These are phyloP conservation scores for Electrona antarctica DNA, from an alignment of 2,113 vertebrate species.

Conservation along the genomic window DNA sequence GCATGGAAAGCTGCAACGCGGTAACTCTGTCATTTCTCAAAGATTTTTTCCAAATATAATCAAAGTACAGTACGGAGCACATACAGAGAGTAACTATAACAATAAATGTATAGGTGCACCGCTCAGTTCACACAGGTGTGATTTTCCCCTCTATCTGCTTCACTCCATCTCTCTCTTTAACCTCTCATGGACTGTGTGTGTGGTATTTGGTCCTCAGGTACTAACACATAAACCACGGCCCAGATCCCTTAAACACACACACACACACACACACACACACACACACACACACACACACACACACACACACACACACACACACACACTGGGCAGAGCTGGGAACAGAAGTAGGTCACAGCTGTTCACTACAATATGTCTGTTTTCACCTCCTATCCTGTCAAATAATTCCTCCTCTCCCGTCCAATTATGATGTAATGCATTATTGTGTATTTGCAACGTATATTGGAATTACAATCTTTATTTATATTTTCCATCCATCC, in stretches of 20 bases:
- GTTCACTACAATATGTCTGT: constrained; percentile 72
- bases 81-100: too few relatives aligned
- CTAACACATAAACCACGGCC: constrained; percentile 61
- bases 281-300: constrained; percentile 37
- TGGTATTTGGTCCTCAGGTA: constrained; percentile 46
- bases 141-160: neutral
- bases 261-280: constrained; percentile 27
- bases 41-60: too few relatives aligned
- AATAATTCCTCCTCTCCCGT: neutral
- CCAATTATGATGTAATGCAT: too few relatives aligned
- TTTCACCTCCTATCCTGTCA: constrained; percentile 45
- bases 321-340: constrained; percentile 21
- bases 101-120: too few relatives aligned
- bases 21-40: too few relatives aligned
- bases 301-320: constrained; percentile 7
- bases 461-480: too few relatives aligned
- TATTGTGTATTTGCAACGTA: too few relatives aligned
- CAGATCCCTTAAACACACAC: constrained; percentile 47
- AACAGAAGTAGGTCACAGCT: constrained; percentile 80
- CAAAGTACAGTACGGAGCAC: too few relatives aligned
- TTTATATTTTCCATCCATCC: neutral
- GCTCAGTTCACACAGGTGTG: too few relatives aligned
- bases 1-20: too few relatives aligned
- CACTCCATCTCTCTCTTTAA: constrained; percentile 21
- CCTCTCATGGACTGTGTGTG: constrained; percentile 27